Base-by-base conservation (phyloP, 2,888 invertebrate species). In the Drosophila koepferae region DNA sequence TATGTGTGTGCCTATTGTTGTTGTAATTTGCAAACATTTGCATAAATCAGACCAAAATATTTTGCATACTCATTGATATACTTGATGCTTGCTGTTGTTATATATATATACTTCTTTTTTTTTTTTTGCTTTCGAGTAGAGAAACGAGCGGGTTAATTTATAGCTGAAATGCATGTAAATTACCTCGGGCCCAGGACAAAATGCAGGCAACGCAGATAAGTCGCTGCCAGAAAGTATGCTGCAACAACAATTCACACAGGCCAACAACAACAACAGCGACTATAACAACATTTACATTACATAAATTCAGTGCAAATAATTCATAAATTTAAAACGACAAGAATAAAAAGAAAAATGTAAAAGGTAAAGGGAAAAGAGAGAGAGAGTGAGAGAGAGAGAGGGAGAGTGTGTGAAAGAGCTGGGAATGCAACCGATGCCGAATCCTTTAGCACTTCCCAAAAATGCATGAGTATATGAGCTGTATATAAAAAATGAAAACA, bases 301-400 rank as follows among this genome's bases (percentile, higher is more conserved):
- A 90, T 89, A 86, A 89, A 86, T 90, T 84, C 77, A 74, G 72
- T 69, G 74, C 83, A 86, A 88, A 90, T 88, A 90, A 78, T 85
- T 88, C 86, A 86, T 82, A 86, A 89, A 87, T 87, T 79, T 77
- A 74, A 72, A 70, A 66, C 71, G 44, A 56, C 40, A 72, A 54
- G 40, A 58, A 54, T 46, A 51, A 34, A 23, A 51, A 51, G 51
- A 51, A 51, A 51, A 1, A 2, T 34, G 20, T 7, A 36, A 69
- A 72, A 81, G 73, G 69, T 77, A 46, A 28, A 59, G 28, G 8
- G 12, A n/a, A n/a, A 3, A 16, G 16, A 4, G 20, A n/a, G 40
- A 28, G 28, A 12, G 12, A 10, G 23, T 10, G 38, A 23, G 38
- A 18, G 23, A 8, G 23, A 55, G 7, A 12, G 23, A n/a, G 16